Conservation (phyloP, 2,797 vertebrate genomes). For the Pipistrellus kuhlii region DNA sequence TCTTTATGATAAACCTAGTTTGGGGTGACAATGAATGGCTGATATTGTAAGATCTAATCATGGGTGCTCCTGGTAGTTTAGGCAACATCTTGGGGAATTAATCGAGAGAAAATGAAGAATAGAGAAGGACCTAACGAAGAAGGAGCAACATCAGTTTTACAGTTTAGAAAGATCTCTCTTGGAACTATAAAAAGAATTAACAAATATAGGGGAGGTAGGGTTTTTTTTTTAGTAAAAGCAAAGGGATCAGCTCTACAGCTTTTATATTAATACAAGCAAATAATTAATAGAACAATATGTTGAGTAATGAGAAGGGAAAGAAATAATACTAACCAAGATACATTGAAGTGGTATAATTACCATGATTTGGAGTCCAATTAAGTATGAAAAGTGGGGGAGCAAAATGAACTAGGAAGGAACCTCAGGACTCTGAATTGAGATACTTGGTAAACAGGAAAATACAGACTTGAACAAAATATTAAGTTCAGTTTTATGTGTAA, state of each 20-base stretch:
- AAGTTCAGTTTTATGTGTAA: background rate
- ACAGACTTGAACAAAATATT: background rate
- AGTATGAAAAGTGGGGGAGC: background rate
- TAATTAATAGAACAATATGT: background rate
- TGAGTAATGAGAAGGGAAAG: background rate
- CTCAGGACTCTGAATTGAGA: background rate
- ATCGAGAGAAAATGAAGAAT: background rate
- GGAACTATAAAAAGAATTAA: background rate
- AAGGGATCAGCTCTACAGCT: background rate
- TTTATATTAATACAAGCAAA: background rate
- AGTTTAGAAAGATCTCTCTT: background rate
- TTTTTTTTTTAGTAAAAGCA: background rate
- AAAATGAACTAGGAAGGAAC: background rate
- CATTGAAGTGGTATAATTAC: background rate
- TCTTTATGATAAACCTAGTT: background rate
- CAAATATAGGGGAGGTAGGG: rapidly evolving
- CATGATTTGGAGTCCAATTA: background rate
- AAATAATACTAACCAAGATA: background rate
- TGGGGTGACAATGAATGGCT: background rate
- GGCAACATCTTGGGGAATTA: background rate
- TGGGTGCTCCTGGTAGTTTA: background rate
- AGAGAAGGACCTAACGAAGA: background rate
- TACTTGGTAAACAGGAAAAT: background rate
- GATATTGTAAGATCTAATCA: background rate
- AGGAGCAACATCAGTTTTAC: background rate